phyloP scores from a whole-genome alignment of 35 echinoderm and acorn worm species.

The Holothuria glaberrima region DNA sequence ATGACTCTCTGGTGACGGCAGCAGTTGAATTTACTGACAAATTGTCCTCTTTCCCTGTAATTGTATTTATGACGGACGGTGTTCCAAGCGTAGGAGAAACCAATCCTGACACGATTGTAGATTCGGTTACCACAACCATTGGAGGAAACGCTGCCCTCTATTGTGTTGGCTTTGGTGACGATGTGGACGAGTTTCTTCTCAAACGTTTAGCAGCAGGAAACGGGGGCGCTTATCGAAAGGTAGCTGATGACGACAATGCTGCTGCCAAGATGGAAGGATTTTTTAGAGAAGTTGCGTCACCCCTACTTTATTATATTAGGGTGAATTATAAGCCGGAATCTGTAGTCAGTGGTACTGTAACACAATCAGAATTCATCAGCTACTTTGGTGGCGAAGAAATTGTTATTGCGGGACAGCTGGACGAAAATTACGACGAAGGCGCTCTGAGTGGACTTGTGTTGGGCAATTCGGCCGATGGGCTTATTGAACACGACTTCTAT shows the following conservation, averaged over 20 bases:
- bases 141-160: conserved; percentile 26
- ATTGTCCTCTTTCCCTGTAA: not conserved
- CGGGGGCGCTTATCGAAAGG: not conserved
- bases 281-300: conserved; percentile 39
- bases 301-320: conserved; percentile 6
- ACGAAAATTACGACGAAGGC: not conserved
- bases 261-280: conserved; percentile 46
- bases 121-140: conserved; percentile 14
- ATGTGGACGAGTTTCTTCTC: conserved; percentile 37
- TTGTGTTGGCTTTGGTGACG: conserved; percentile 44
- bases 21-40: not conserved
- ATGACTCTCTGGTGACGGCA: conserved; percentile 12
- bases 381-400: conserved; percentile 37
- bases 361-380: conserved; percentile 33
- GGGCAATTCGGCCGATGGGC: not conserved
- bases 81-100: conserved; percentile 33
- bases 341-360: not conserved
- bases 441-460: not conserved
- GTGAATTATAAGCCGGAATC: not conserved
- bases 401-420: conserved; percentile 41
- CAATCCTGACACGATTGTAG: not conserved
- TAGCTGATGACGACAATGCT: conserved; percentile 5
- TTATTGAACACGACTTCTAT: not conserved
- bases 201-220: conserved; percentile 14
- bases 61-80: conserved; percentile 59